These are phyloP conservation scores for Marmota monax DNA, from an alignment of 2,113 vertebrate genomes.

Conservation along the genomic window DNA sequence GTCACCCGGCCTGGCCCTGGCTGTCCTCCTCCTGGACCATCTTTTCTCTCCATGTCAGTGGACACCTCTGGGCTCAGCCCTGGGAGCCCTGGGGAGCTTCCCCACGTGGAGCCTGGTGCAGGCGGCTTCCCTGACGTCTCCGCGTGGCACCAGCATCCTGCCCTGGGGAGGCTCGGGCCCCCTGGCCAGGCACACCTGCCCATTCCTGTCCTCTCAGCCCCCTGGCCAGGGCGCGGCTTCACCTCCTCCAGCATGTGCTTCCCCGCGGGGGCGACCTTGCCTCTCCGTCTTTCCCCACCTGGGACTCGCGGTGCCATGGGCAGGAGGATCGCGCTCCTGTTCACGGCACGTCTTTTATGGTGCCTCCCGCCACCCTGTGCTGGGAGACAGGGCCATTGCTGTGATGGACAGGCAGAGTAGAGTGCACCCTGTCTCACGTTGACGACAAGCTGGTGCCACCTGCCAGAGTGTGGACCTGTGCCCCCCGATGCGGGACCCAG, in stretches of 20 bases:
- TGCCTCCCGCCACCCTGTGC: accelerated
- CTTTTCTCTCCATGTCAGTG: not conserved
- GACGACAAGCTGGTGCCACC: accelerated
- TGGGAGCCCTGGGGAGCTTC: too few relatives aligned
- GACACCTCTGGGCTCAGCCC: too few relatives aligned
- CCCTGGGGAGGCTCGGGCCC: too few relatives aligned
- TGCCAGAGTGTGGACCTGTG: not conserved
- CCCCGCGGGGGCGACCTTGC: not conserved
- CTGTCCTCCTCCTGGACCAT: accelerated
- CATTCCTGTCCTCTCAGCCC: too few relatives aligned
- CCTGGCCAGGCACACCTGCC: too few relatives aligned
- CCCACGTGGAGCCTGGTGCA: too few relatives aligned
- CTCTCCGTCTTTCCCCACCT: accelerated
- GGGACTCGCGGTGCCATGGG: not conserved
- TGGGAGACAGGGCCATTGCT: accelerated
- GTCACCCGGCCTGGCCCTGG: not conserved
- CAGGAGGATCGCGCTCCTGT: not conserved
- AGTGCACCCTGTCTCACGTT: accelerated
- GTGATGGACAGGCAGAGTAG: accelerated
- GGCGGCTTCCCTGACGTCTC: too few relatives aligned
- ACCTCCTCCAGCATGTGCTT: accelerated
- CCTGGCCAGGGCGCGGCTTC: accelerated
- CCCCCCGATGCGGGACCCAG: not conserved
- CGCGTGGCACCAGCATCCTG: too few relatives aligned
- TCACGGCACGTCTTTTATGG: accelerated